Percentiles rank a stretch among this genome's conserved stretches.
Evolutionary conservation across 35 echinoderm and acorn worm genomes (phyloP).

Genomic region (Lytechinus variegatus): DNA sequence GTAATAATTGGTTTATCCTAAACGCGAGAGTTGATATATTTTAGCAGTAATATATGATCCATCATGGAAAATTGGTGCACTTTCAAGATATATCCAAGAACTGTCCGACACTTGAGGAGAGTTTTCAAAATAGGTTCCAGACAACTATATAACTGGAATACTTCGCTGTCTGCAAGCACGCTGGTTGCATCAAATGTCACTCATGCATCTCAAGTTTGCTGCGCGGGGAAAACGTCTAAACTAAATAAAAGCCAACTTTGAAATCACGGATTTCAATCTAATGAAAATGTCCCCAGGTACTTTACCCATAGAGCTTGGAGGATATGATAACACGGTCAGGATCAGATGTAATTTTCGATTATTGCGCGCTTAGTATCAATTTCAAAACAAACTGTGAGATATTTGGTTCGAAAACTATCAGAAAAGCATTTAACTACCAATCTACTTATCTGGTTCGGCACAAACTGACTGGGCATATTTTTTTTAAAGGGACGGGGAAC

Average conservation of each 20-base stretch:
- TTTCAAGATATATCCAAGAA: background rate
- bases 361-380: background rate
- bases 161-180: background rate
- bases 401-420: background rate
- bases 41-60: background rate
- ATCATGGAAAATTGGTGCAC: background rate
- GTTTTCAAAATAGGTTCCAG: background rate
- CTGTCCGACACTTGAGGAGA: background rate
- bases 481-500: too few relatives aligned
- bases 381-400: background rate
- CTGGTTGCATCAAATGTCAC: background rate
- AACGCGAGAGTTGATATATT: background rate
- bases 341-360: background rate
- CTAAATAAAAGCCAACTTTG: background rate
- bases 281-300: background rate
- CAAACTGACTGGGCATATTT: too few relatives aligned
- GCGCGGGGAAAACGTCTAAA: background rate
- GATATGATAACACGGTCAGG: background rate
- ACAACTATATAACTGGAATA: background rate
- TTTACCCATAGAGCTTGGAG: background rate
- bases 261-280: conserved; percentile 13
- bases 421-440: too few relatives aligned
- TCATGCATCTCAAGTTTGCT: background rate
- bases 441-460: too few relatives aligned
- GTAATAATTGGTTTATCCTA: too few relatives aligned